These are phyloP conservation scores for Tragulus kanchil DNA, from an alignment of 2,113 vertebrate species.

Conservation along the genomic window DNA sequence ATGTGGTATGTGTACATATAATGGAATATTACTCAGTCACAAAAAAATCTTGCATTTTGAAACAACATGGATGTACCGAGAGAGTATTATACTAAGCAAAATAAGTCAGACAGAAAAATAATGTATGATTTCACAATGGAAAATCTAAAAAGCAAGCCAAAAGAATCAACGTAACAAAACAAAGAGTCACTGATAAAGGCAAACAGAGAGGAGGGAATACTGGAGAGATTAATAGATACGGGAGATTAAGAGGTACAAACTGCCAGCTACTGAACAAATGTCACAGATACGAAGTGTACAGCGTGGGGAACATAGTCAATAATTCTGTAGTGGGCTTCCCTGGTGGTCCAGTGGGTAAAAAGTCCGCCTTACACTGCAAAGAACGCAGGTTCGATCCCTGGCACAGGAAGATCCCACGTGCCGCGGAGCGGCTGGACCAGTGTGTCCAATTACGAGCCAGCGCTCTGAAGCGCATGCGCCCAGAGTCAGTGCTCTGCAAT, in stretches of 20 bases:
- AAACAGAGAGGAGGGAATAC: neutral
- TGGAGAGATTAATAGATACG: neutral
- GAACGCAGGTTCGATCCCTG: too few species aligned
- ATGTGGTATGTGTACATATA: neutral
- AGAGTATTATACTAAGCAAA: neutral
- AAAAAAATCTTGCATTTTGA: neutral
- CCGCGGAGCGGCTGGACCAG: too few species aligned
- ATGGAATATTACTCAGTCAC: neutral
- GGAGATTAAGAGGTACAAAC: neutral
- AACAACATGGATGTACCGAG: neutral
- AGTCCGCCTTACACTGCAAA: too few species aligned
- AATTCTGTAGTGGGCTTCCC: neutral
- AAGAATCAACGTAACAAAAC: neutral
- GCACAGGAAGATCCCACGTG: too few species aligned
- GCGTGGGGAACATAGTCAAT: neutral
- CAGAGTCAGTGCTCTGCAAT: too few species aligned
- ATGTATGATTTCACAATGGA: neutral
- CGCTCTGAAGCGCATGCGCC: too few species aligned
- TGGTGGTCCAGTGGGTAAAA: too few species aligned
- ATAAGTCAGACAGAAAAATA: neutral
- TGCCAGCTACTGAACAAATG: neutral
- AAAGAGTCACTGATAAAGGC: neutral
- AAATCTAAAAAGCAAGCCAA: neutral
- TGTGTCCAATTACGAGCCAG: too few species aligned
- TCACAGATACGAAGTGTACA: neutral